These are phyloP conservation scores for Mastomys coucha DNA, from an alignment of 2,113 vertebrate genomes.

Conservation along the genomic window DNA sequence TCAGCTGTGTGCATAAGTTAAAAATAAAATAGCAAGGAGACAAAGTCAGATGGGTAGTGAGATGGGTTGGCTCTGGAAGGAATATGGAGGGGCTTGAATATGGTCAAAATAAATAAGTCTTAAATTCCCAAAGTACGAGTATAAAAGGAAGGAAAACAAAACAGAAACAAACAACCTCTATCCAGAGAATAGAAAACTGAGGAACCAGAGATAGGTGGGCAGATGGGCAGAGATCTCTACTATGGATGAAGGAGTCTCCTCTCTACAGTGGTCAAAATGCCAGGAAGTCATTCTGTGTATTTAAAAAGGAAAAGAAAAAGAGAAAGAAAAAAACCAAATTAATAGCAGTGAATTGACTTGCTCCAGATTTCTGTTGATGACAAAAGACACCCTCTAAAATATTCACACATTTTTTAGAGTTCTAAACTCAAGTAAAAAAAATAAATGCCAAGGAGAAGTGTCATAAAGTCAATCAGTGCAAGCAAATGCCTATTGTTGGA, in stretches of 20 bases:
- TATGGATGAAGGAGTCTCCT: neutral
- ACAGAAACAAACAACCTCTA: neutral
- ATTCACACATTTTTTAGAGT: neutral
- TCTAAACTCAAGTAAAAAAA: slow-evolving; percentile 41
- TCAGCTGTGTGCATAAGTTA: neutral
- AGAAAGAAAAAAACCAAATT: neutral
- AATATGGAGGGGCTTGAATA: neutral
- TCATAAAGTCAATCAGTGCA: neutral
- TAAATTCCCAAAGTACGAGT: neutral
- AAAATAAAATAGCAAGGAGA: neutral
- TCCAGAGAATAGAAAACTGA: neutral
- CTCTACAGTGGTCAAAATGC: neutral
- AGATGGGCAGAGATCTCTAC: neutral
- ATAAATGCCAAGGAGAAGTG: slow-evolving; percentile 23
- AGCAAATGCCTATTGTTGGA: slow-evolving; percentile 27
- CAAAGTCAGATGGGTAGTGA: neutral
- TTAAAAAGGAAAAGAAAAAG: neutral
- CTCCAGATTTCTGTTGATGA: slow-evolving; percentile 26
- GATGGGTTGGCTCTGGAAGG: neutral
- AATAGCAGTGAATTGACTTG: neutral
- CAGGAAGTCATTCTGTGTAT: neutral
- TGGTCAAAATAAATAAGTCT: neutral
- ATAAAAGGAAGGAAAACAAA: neutral
- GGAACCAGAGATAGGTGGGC: neutral
- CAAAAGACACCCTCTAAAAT: neutral